Base-by-base conservation (phyloP, 2,113 vertebrate genomes). In the Calonectris borealis region DNA sequence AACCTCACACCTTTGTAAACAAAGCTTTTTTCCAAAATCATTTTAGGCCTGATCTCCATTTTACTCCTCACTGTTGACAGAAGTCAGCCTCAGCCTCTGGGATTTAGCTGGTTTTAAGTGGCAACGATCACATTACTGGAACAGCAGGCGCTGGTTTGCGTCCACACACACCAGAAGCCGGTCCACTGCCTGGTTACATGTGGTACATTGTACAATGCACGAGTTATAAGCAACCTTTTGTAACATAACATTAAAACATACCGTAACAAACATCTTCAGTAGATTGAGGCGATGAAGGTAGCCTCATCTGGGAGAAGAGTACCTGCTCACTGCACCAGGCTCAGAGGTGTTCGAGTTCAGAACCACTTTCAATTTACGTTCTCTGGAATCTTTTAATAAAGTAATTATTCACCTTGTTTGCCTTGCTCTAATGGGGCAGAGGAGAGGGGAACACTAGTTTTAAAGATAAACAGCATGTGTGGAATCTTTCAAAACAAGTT, bases 61-160 rank as follows among this genome's bases (percentile, higher is more conserved):
- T 38, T 5, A 7, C 16, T 27, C 46, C 86, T 40, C 61, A 16
- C 44, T 13, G 12, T 10, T 54, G 31, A 16, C 66, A n/a, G 16
- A 13, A 46, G 6, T 16, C 42, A 75, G 64, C 48, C 69, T 48
- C 46, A 8, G 17, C 20, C 24, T 34, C 54, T 5, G 10, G 20
- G n/a, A 21, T 18, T 18, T 2, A n/a, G 16, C 27, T 48, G 8
- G 11, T 9, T 57, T 9, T 16, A 22, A 16, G 20, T 4, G 11
- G 32, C 31, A 16, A 21, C 0, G 3, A 24, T 14, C 8, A 6
- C 18, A 2, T 1, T 9, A 5, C 29, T 8, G 14, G 57, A 31
- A 10, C 11, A 31, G 31, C 49, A 19, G 2, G 0, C 0, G 2
- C 27, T 6, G 36, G 20, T 46, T 52, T 42, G 46, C 7, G 25